Evolutionary conservation across 2,888 invertebrate genomes (phyloP), one percentile per base, ranked within the genome.

Genomic region (Beris chalybata): DNA sequence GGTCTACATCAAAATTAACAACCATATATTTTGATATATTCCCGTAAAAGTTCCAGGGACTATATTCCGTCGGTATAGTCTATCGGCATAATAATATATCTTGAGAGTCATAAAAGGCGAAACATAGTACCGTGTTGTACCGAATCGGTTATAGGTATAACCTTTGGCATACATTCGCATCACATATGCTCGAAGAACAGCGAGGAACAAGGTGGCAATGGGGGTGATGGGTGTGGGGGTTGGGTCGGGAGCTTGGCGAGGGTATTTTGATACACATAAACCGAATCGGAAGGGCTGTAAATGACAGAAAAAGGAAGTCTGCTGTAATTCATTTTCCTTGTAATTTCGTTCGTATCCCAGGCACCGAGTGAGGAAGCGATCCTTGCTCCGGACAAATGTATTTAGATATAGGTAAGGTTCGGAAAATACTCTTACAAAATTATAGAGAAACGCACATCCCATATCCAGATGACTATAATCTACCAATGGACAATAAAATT

Each of bases 1-100:
- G 61, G 45, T 58, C 45, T 58, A 45, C 45, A 45, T 45, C 57
- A 12, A 45, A 58, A 58, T 52, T 32, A 61, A 61, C 61, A 52
- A 52, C 52, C 61, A 61, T 61, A 61, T 50, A 61, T 61, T 61
- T 61, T 50, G 61, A 61, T 61, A 61, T 61, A 61, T 61, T 61
- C 50, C 50, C 61, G 61, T 61, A 45, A 61, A 61, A 61, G 50
- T 43, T 61, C 32, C 52, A n/a, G 31, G 31, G 31, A 53, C 30
- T 11, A 38, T 13, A 30, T 22, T 56, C 15, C 32, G 4, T n/a
- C 13, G 13, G 13, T 38, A 56, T 58, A 45, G 45, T 58, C 29
- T 58, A 32, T 11, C 63, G 29, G 44, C 32, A 52, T 53, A 43
- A 55, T 64, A 54, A 64, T 53, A 44, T 63, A 44, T 55, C 55